Evolutionary conservation across 2,888 invertebrate genomes (phyloP).

Genomic region (Ferrisia virgata): DNA sequence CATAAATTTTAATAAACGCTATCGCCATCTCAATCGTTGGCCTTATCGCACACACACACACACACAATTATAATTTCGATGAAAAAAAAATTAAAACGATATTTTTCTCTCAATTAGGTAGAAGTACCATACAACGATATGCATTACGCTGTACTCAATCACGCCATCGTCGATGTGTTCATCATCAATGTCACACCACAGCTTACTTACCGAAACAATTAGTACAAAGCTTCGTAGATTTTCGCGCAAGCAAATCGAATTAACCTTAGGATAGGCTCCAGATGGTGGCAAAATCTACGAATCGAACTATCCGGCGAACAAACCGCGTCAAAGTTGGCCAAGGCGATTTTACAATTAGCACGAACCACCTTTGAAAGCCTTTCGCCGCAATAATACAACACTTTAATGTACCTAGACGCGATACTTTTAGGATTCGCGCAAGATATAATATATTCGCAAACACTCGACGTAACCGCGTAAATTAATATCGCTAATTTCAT

Average conservation of each 20-base stretch:
- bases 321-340: background rate
- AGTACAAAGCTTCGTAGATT: background rate
- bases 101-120: too few species aligned
- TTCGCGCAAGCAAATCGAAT: background rate
- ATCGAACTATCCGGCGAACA: background rate
- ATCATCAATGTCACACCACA: background rate
- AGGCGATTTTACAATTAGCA: background rate
- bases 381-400: background rate
- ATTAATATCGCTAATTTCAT: background rate
- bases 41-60: too few species aligned
- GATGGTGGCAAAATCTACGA: background rate
- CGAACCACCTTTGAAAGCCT: background rate
- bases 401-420: background rate
- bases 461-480: background rate
- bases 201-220: background rate
- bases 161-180: too few species aligned
- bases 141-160: too few species aligned
- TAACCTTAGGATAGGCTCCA: background rate
- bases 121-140: too few species aligned
- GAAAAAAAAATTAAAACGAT: too few species aligned
- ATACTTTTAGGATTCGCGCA: background rate
- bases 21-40: too few species aligned
- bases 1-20: too few species aligned
- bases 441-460: background rate
- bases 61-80: too few species aligned